Evolutionary conservation across 2,797 vertebrate species (phyloP).

Genomic region (Alauda arvensis): DNA sequence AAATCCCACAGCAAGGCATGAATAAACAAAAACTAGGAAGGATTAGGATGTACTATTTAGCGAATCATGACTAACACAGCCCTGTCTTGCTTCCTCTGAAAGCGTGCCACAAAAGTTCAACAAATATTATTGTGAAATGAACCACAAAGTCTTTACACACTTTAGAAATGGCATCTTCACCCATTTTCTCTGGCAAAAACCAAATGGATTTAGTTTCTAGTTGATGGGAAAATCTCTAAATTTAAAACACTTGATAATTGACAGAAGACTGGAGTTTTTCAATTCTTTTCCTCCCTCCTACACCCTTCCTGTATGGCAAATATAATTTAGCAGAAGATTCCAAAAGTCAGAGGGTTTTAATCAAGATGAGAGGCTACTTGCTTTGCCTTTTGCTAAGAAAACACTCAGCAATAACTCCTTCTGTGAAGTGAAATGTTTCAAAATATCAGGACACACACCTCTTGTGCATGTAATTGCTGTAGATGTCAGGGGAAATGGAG

Average conservation of each 20-base stretch:
- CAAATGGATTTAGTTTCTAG: slow-evolving; percentile 44
- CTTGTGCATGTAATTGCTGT: background rate
- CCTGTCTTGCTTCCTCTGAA: slow-evolving; percentile 63
- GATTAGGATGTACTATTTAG: slow-evolving; percentile 70
- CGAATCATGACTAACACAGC: slow-evolving; percentile 66
- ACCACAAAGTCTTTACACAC: slow-evolving; percentile 56
- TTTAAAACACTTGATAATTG: slow-evolving; percentile 54
- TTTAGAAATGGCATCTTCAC: slow-evolving; percentile 54
- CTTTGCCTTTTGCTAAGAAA: slow-evolving; percentile 23
- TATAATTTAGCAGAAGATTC: slow-evolving; percentile 32
- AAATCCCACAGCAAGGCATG: slow-evolving; percentile 67
- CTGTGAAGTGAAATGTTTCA: background rate
- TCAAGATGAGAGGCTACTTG: background rate
- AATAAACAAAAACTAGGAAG: slow-evolving; percentile 71
- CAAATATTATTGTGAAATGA: slow-evolving; percentile 68
- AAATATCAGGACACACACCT: background rate
- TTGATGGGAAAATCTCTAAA: slow-evolving; percentile 41
- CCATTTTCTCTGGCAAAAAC: slow-evolving; percentile 42
- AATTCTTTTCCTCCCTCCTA: slow-evolving; percentile 42
- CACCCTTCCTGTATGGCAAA: slow-evolving; percentile 29
- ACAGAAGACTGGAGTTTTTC: slow-evolving; percentile 31
- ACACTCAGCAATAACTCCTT: background rate
- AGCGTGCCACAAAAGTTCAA: slow-evolving; percentile 62
- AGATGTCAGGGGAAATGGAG: background rate
- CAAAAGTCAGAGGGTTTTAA: slow-evolving; percentile 36